phyloP scores from a whole-genome alignment of 2,888 invertebrate species.

The Eucera pruinosa region DNA sequence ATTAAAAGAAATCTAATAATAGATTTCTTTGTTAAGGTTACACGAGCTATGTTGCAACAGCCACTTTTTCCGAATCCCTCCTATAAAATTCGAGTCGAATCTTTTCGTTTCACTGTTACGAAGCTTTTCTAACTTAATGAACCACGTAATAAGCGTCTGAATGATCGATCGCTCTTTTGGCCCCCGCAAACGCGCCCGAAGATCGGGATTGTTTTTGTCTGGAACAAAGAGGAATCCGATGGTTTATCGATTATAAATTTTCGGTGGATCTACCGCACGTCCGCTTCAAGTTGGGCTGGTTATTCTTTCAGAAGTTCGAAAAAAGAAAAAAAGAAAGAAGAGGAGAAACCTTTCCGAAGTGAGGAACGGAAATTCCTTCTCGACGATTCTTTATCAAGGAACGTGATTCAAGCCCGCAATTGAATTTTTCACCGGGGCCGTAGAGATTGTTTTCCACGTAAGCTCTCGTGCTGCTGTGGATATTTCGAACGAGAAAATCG shows the following conservation, averaged over 20 bases:
- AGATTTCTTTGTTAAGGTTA: neutral
- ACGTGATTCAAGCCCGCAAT: conserved; percentile 33
- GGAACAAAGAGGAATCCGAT: neutral
- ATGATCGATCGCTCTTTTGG: conserved; percentile 18
- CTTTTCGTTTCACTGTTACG: neutral
- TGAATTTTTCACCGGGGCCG: conserved; percentile 33
- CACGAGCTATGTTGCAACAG: no score
- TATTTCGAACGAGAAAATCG: conserved; percentile 23
- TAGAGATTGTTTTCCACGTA: conserved; percentile 26
- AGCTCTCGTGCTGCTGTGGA: neutral
- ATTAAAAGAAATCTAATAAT: no score
- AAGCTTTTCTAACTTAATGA: neutral
- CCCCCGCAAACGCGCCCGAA: neutral
- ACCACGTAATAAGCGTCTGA: conserved; percentile 7
- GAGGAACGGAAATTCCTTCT: conserved; percentile 16
- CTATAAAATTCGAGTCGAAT: neutral
- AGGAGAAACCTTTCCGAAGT: neutral
- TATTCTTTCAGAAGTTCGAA: conserved; percentile 18
- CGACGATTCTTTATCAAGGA: conserved; percentile 31
- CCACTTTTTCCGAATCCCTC: neutral
- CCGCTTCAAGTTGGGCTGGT: neutral
- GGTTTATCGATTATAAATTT: conserved; percentile 28
- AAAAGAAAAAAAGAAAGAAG: neutral
- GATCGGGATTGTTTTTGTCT: conserved; percentile 10
- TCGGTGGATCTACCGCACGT: neutral